Conservation (phyloP, 2,113 vertebrate genomes). For the Cavia aperea region DNA sequence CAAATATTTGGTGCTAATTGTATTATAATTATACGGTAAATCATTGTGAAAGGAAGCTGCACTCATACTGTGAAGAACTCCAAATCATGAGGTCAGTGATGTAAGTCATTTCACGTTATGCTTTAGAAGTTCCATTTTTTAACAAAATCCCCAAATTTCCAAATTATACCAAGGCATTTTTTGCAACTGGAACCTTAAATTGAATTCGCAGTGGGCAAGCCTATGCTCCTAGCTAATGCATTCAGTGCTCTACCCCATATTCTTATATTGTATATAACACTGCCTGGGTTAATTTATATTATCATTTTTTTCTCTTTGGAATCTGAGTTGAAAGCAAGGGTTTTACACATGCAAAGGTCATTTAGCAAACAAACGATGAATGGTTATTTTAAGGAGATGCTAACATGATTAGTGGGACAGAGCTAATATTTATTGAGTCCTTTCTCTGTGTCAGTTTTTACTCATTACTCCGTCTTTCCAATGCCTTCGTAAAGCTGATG, state of each 20-base stretch:
- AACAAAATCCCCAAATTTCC: background rate
- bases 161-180: background rate
- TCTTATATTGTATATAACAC: background rate
- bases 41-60: background rate
- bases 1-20: constrained; percentile 30
- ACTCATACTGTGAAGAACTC: background rate
- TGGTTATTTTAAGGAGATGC: background rate
- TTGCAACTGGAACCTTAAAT: constrained; percentile 1
- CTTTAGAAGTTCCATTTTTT: constrained; percentile 2
- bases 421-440: background rate
- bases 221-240: fast-evolving
- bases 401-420: background rate
- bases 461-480: background rate
- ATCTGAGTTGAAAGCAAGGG: background rate
- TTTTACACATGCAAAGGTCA: background rate
- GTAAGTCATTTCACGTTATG: background rate
- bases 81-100: background rate
- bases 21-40: constrained; percentile 44
- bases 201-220: background rate
- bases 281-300: background rate
- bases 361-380: background rate
- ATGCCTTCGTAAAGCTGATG: background rate
- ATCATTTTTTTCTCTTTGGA: background rate
- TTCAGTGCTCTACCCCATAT: background rate
- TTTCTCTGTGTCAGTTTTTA: background rate